Percentiles rank a stretch among this genome's conserved stretches.
Evolutionary conservation across 2,797 vertebrate species (phyloP).

Genomic region (Muscicapa striata): DNA sequence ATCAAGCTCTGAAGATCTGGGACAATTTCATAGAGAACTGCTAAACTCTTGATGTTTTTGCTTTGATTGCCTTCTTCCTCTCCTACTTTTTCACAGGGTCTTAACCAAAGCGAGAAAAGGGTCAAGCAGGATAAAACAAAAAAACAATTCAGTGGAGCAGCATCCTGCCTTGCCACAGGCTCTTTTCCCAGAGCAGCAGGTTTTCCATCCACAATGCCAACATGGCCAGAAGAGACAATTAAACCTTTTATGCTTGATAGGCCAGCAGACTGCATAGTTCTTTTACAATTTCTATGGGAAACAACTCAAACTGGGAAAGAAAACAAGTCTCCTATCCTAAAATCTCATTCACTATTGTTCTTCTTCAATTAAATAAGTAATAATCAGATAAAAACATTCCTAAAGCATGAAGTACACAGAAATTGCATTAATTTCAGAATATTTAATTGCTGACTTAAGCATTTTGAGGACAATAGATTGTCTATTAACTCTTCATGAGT

Average conservation of each 20-base stretch:
- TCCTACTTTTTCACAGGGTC: background rate
- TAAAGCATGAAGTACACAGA: background rate
- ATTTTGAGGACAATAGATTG: background rate
- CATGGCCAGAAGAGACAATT: background rate
- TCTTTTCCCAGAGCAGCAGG: background rate
- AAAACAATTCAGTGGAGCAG: background rate
- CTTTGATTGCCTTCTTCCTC: background rate
- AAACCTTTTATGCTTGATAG: background rate
- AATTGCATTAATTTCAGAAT: background rate
- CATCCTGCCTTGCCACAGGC: background rate
- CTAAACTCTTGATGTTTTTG: background rate
- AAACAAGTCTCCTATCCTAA: slow-evolving; percentile 16
- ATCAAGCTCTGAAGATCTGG: background rate
- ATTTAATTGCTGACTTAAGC: background rate
- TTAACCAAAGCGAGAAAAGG: background rate
- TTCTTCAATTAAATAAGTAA: slow-evolving; percentile 10
- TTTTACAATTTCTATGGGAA: slow-evolving; percentile 19
- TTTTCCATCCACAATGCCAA: background rate
- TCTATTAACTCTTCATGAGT: background rate
- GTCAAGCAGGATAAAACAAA: background rate
- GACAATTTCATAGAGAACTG: background rate
- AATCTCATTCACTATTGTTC: slow-evolving; percentile 30
- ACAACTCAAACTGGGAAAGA: background rate
- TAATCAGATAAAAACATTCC: slow-evolving; percentile 30
- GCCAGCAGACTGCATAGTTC: background rate